Base-by-base conservation (phyloP, 2,113 vertebrate genomes). In the Willisornis vidua region DNA sequence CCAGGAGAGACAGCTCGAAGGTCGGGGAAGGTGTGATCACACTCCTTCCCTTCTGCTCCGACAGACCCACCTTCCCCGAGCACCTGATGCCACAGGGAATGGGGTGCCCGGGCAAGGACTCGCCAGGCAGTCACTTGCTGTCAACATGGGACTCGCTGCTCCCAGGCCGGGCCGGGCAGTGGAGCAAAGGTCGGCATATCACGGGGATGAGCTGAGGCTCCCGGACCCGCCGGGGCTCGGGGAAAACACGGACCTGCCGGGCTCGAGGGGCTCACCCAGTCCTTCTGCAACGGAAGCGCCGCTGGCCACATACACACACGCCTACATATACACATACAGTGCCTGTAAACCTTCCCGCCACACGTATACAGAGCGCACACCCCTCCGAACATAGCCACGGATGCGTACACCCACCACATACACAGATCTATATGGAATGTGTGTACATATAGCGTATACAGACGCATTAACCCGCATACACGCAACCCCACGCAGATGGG, bases 381-480 rank as follows among this genome's bases (percentile, higher is more conserved):
- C 3, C 4, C 61, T 46, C 54, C 55, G 6, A 48, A 18, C 4
- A 16, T 0, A 48, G 2, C 12, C 15, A 19, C 0, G 13, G 15
- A 57, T 12, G 54, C 54, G 1, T 3, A 25, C 24, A 20, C 13
- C 15, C 35, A 12, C 46, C 25, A 13, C 41, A 7, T 3, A 26
- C 2, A 19, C 7, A 2, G 41, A 41, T 3, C 28, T 33, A 10
- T 37, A 23, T 19, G 7, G 25, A 43, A 37, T 0, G 26, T 8
- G 9, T 3, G 22, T 19, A 24, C 23, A 6, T 2, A 9, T 0
- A 31, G 20, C 23, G 3, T 5, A 0, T 0, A 20, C 20, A 10
- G 35, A 13, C 19, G 58, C 57, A 33, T 0, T 4, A 26, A 29
- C 49, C 14, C 18, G 1, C 7, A 26, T 16, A 11, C 62, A 9